Conservation (phyloP, 1,140 invertebrate genomes). For the Trissolcus basalis region DNA sequence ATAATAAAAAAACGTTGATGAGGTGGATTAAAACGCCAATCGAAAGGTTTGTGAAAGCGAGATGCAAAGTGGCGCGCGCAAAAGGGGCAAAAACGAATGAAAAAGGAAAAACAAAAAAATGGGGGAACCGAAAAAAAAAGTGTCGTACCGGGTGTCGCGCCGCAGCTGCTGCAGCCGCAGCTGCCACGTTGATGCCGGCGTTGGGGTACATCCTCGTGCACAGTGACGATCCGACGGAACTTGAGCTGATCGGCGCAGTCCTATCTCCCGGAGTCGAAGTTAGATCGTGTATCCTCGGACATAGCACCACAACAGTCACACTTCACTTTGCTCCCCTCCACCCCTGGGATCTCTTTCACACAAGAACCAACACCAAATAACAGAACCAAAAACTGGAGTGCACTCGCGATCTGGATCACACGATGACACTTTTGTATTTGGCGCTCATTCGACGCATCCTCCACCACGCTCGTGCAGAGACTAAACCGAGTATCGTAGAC, state of each 20-base stretch:
- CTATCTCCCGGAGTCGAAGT: slow-evolving; percentile 32
- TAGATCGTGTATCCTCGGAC: slow-evolving; percentile 40
- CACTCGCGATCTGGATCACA: background rate
- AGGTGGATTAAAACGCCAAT: too few relatives aligned
- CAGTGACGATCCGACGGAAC: slow-evolving; percentile 8
- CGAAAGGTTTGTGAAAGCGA: background rate
- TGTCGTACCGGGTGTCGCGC: slow-evolving; percentile 78
- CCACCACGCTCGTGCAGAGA: slow-evolving; percentile 67
- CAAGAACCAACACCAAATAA: too few relatives aligned
- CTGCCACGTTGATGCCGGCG: slow-evolving; percentile 79
- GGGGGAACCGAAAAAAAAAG: slow-evolving; percentile 1
- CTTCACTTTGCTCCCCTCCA: slow-evolving; percentile 14
- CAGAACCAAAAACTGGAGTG: background rate
- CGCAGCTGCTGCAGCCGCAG: slow-evolving; percentile 79
- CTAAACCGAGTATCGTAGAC: slow-evolving; percentile 61
- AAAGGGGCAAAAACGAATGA: too few relatives aligned
- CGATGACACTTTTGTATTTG: background rate
- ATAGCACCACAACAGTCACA: slow-evolving; percentile 53
- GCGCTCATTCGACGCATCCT: slow-evolving; percentile 37
- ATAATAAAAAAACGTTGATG: too few relatives aligned
- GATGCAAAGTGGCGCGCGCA: slow-evolving; percentile 5
- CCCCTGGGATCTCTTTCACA: background rate
- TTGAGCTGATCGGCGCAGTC: slow-evolving; percentile 24
- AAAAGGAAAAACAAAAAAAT: too few relatives aligned
- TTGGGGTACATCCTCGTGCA: slow-evolving; percentile 77